Evolutionary conservation across 2,797 vertebrate genomes (phyloP).

Genomic region (Mus caroli): DNA sequence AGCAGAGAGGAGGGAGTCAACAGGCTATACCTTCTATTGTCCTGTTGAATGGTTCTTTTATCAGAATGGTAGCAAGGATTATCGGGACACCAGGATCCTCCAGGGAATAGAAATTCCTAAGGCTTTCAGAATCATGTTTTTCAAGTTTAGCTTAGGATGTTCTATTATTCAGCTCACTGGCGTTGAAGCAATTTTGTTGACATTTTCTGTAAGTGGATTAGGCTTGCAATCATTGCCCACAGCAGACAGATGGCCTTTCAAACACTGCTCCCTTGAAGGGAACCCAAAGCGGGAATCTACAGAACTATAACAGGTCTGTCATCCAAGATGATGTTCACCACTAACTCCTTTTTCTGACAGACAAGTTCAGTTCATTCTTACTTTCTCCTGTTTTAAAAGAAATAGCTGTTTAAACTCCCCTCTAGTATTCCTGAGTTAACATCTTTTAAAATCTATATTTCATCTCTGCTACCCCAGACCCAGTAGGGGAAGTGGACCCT

Average conservation of each 20-base stretch:
- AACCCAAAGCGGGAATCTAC: slow-evolving; percentile 70
- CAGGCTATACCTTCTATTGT: background rate
- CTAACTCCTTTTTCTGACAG: slow-evolving; percentile 81
- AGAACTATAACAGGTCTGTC: slow-evolving; percentile 82
- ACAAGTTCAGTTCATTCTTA: slow-evolving; percentile 81
- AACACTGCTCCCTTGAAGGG: slow-evolving; percentile 77
- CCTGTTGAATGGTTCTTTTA: slow-evolving; percentile 70
- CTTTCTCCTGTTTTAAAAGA: slow-evolving; percentile 80
- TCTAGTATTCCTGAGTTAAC: background rate
- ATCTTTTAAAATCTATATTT: background rate
- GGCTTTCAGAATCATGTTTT: slow-evolving; percentile 69
- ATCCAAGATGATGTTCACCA: slow-evolving; percentile 74
- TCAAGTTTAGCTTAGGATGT: slow-evolving; percentile 74
- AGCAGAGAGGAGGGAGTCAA: background rate
- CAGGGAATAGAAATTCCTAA: slow-evolving; percentile 61
- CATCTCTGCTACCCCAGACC: background rate
- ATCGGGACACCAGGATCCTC: background rate
- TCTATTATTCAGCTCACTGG: slow-evolving; percentile 81
- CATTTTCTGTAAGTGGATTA: slow-evolving; percentile 85
- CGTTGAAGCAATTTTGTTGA: slow-evolving; percentile 86
- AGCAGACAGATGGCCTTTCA: slow-evolving; percentile 87
- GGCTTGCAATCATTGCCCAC: slow-evolving; percentile 81
- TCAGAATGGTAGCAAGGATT: slow-evolving; percentile 67
- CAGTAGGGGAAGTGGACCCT: background rate
- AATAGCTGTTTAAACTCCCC: slow-evolving; percentile 76